Evolutionary conservation across 2,797 vertebrate genomes (phyloP), one percentile per base, ranked within the genome.

Genomic region (Thripadectes ignobilis): DNA sequence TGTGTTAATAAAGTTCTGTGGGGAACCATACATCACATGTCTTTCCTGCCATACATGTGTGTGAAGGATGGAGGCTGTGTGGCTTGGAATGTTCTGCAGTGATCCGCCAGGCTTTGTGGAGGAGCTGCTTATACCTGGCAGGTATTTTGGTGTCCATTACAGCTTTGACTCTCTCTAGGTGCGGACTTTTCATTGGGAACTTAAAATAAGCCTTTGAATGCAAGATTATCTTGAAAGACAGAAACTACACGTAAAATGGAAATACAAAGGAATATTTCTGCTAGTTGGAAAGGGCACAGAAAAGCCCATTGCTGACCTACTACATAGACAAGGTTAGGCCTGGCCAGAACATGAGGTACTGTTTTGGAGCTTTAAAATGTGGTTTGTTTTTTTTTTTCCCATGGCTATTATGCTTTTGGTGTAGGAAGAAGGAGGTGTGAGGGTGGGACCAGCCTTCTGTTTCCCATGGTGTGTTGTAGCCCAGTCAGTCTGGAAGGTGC

Each of bases 1-100:
- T 71, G 92, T 95, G 94, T 94, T 97, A 95, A 95, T 95, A 88
- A 96, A 97, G 85, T 97, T 98, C 93, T 24, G 75, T 94, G 88
- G 92, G 85, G 92, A 97, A 84, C 68, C 94, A 78, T 61, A 26
- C 66, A 93, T 97, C 92, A 48, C 86, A 93, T 93, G 57, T 45
- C 66, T 63, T 57, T 62, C 83, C 88, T 84, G 94, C 94, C 84
- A 27, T 41, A 71, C 12, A 24, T 49, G 74, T 2, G 38, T 57
- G 91, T 88, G 74, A 67, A 76, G 4, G 9, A 58, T 73, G 88
- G 84, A 92, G 95, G 48, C 77, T 34, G 61, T 23, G 22, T 0
- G 1, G 5, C 45, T 69, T 2, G 2, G 41, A 13, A 21, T 4
- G 30, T 32, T 88, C 67, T 67, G 22, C 51, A 14, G 43, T 0